These are phyloP conservation scores for Semicossyphus pulcher DNA, from an alignment of 2,113 vertebrate genomes.

Conservation along the genomic window DNA sequence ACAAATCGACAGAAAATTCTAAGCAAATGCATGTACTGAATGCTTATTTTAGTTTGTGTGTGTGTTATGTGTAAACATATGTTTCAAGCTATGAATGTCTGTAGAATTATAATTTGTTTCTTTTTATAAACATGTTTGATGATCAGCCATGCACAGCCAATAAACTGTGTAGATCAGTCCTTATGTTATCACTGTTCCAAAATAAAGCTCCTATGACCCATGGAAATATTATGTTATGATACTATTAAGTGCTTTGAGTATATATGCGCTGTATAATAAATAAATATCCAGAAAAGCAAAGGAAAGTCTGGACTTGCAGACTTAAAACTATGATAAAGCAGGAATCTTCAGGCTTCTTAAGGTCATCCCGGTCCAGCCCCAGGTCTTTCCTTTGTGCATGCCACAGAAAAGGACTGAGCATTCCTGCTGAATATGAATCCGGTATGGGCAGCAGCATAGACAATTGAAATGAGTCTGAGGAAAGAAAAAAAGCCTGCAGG, in stretches of 20 bases:
- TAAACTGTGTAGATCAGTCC: background rate
- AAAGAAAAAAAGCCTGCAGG: conserved; percentile 4
- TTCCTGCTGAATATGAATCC: conserved; percentile 47
- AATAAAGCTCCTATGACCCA: background rate
- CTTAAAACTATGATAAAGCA: conserved; percentile 31
- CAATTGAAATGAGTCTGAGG: conserved; percentile 1
- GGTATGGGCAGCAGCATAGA: background rate
- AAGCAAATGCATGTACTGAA: background rate
- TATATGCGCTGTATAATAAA: background rate
- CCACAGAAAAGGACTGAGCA: conserved; percentile 28
- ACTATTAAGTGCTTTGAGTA: background rate
- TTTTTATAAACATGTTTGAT: too few species aligned
- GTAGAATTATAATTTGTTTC: too few species aligned
- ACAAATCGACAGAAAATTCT: background rate
- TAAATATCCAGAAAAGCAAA: background rate
- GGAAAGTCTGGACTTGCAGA: background rate
- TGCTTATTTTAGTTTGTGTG: too few species aligned
- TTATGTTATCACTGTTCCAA: background rate
- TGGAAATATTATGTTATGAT: background rate
- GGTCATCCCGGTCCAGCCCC: conserved; percentile 14
- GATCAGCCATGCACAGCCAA: too few species aligned
- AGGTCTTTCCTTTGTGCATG: conserved; percentile 47
- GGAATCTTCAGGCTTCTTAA: conserved; percentile 15
- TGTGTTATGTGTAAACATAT: too few species aligned
- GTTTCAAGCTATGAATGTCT: too few species aligned